Percentiles rank a stretch among this genome's conserved stretches.
phyloP scores from a whole-genome alignment of 2,888 invertebrate species.

The Zaprionus bogoriensis region DNA sequence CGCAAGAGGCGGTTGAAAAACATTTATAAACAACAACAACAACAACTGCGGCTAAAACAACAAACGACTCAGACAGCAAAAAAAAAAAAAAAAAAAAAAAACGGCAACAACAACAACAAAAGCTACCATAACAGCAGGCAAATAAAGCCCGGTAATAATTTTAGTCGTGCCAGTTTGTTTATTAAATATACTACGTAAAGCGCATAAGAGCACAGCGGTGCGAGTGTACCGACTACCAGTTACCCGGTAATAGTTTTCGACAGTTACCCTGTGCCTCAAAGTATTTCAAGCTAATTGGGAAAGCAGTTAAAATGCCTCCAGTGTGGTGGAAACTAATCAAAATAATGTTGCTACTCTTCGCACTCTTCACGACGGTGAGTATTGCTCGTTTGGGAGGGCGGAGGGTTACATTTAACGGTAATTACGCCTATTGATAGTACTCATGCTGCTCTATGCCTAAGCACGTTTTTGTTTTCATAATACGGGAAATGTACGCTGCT shows the following conservation, averaged over 20 bases:
- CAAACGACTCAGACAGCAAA: constrained; percentile 29
- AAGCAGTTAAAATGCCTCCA: constrained; percentile 42
- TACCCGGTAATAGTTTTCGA: constrained; percentile 27
- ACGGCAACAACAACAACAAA: constrained; percentile 24
- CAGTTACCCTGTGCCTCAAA: too few relatives aligned
- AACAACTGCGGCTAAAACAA: constrained; percentile 22
- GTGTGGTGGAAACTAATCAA: constrained; percentile 60
- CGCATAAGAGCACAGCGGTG: constrained; percentile 24
- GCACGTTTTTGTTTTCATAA: constrained; percentile 1
- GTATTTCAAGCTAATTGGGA: too few relatives aligned
- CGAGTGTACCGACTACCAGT: constrained; percentile 7
- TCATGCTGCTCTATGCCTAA: not conserved
- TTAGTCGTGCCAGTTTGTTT: constrained; percentile 71
- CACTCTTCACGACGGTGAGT: constrained; percentile 62
- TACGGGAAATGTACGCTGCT: not conserved
- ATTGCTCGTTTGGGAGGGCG: too few relatives aligned
- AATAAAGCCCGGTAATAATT: constrained; percentile 61
- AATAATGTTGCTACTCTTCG: constrained; percentile 56
- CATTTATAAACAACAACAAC: constrained; percentile 46
- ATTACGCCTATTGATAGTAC: not conserved
- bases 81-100: constrained; percentile 23
- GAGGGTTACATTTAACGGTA: too few relatives aligned
- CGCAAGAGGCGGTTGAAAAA: constrained; percentile 46
- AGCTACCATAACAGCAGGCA: constrained; percentile 28
- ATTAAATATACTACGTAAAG: constrained; percentile 55